phyloP scores from a whole-genome alignment of 2,888 invertebrate genomes.

The Alsophila aescularia region DNA sequence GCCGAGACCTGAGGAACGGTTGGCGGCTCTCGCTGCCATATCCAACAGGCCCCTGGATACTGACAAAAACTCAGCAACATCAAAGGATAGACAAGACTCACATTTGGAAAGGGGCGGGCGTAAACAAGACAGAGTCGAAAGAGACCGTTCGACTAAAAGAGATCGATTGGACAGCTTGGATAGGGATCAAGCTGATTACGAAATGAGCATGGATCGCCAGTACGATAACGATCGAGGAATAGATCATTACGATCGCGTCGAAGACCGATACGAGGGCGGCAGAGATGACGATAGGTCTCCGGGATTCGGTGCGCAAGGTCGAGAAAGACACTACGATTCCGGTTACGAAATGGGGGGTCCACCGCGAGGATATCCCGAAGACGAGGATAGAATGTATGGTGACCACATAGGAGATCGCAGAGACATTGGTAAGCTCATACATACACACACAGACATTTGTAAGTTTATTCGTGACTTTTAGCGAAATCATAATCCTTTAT shows the following conservation, averaged over 20 bases:
- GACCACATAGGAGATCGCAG: constrained; percentile 76
- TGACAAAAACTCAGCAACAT: constrained; percentile 75
- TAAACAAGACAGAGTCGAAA: constrained; percentile 77
- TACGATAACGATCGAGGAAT: constrained; percentile 78
- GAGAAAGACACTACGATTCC: constrained; percentile 78
- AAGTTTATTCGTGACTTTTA: too few species aligned
- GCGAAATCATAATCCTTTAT: not conserved
- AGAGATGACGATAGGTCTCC: constrained; percentile 78
- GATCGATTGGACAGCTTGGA: constrained; percentile 77
- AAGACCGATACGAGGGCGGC: constrained; percentile 75
- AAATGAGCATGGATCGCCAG: constrained; percentile 65
- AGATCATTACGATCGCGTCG: constrained; percentile 79
- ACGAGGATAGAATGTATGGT: constrained; percentile 82
- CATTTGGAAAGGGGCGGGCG: constrained; percentile 78
- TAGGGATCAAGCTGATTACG: constrained; percentile 78
- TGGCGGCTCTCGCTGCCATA: constrained; percentile 84
- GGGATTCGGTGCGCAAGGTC: constrained; percentile 66
- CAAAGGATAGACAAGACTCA: constrained; percentile 77
- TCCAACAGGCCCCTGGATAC: constrained; percentile 74
- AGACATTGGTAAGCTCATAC: constrained; percentile 68
- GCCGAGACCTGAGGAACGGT: constrained; percentile 86
- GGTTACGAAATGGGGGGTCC: constrained; percentile 77
- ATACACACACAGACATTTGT: too few species aligned
- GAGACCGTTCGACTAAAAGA: constrained; percentile 80
- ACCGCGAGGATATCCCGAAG: constrained; percentile 78